Evolutionary conservation across 2,888 invertebrate genomes (phyloP), one percentile per base, ranked within the genome.

Genomic region (Trichopoda pennipes): DNA sequence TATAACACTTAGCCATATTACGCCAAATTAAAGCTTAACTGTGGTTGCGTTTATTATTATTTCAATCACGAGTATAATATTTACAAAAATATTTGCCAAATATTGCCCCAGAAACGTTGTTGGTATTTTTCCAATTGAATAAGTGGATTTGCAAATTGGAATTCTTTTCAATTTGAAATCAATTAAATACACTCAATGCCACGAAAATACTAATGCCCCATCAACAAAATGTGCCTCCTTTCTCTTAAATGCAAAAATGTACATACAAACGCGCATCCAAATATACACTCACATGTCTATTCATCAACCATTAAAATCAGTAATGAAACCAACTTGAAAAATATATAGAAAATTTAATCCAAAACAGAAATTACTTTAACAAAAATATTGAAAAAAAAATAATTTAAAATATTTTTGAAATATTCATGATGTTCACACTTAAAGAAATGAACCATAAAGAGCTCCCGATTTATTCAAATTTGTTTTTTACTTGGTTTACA

Each of bases 401-500:
- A 49, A 63, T 81, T 68, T 72, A 21, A 66, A 80, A 70, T 66
- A 72, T 66, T 80, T 76, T 76, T 38, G 61, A 61, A 32, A 81
- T 81, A 76, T 72, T 60, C 64, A 42, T 68, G 66, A 73, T 63
- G n/a, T n/a, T n/a, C n/a, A n/a, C n/a, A n/a, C n/a, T n/a, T n/a
- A 44, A n/a, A 42, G 16, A 68, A 32, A n/a, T 21, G n/a, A n/a
- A n/a, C n/a, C n/a, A n/a, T n/a, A n/a, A n/a, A n/a, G n/a, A n/a
- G 9, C 10, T 32, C 8, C 32, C 32, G 32, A n/a, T n/a, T n/a
- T n/a, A n/a, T n/a, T n/a, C n/a, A n/a, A n/a, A n/a, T n/a, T n/a
- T n/a, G n/a, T n/a, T n/a, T n/a, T n/a, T n/a, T n/a, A n/a, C n/a
- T n/a, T n/a, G n/a, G n/a, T n/a, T n/a, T n/a, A n/a, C n/a, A n/a